Evolutionary conservation across 2,797 vertebrate genomes (phyloP).

Genomic region (Lagodon rhomboides): DNA sequence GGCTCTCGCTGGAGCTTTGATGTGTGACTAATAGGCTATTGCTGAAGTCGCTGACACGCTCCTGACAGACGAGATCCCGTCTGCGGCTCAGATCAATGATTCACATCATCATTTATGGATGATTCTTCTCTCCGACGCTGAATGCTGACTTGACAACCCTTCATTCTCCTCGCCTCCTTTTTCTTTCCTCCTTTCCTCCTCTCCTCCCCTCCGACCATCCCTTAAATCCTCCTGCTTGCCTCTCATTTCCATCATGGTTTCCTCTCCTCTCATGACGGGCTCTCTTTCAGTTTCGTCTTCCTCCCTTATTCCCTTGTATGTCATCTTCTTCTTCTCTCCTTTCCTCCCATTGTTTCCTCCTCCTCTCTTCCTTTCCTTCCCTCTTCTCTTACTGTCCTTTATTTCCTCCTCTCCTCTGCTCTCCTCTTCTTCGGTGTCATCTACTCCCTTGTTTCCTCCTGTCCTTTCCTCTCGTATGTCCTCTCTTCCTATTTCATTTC

Average conservation of each 20-base stretch:
- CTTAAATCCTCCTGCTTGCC: neutral
- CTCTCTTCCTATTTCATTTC: neutral
- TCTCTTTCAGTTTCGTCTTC: neutral
- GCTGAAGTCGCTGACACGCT: conserved; percentile 54
- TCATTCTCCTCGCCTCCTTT: conserved; percentile 8
- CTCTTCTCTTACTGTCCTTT: too few species aligned
- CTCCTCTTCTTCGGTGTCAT: neutral
- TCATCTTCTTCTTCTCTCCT: neutral
- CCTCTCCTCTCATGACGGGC: neutral
- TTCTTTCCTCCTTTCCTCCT: neutral
- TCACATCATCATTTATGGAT: conserved; percentile 74
- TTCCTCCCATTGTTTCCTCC: neutral
- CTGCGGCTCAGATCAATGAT: conserved; percentile 67
- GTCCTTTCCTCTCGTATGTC: neutral
- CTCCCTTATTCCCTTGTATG: too few species aligned
- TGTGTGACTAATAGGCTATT: conserved; percentile 54
- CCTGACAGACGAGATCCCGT: conserved; percentile 62
- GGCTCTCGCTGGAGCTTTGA: conserved; percentile 27
- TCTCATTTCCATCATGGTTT: too few species aligned
- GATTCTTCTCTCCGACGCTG: conserved; percentile 53
- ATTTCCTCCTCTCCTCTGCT: too few species aligned
- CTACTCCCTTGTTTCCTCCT: neutral
- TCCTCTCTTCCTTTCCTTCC: neutral
- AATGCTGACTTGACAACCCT: conserved; percentile 57
- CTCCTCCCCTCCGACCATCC: neutral